Evolutionary conservation across 2,888 invertebrate species (phyloP), one percentile per base, ranked within the genome.

Genomic region (Rotaria sp.): DNA sequence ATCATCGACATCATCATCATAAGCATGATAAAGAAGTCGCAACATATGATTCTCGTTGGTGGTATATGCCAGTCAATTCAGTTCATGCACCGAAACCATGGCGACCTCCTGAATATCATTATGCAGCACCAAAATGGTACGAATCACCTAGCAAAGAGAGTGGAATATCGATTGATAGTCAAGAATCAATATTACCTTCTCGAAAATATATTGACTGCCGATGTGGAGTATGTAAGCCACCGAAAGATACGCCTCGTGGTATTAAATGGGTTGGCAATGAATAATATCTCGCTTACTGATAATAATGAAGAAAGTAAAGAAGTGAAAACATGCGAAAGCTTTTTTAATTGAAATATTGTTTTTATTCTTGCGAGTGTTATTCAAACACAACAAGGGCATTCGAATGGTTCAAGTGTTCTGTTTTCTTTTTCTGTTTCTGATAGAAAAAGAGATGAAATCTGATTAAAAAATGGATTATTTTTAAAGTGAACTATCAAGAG

Each of bases 1-100:
- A 67, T 67, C 52, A 21, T 52, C 52, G 11, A 1, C 52, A 52
- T 24, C 35, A 67, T 7, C 35, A 35, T 21, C 67, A 67, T 35
- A 30, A 13, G 1, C 67, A 35, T 15, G 52, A 0, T 24, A 30
- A 35, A 38, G 30, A 11, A 21, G 7, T 67, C 1, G 67, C 35
- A 67, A 67, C 67, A 67, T 67, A 18, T 21, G 67, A 67, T 67
- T 21, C 67, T 67, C 67, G 67, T 35, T 67, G 67, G 67, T 67
- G 67, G 67, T 67, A 67, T 26, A 24, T 55, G 24, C 30, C 35
- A 21, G 21, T 21, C 13, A 7, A 35, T 21, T 11, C 35, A 21
- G 67, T 67, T 67, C 67, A 67, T 67, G 67, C 21, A 35, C 67
- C 67, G 2, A 67, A 67, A 35, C 15, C 35, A 18, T 38, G 35